Evolutionary conservation across 2,113 vertebrate genomes (phyloP).

Genomic region (Pipra filicauda): DNA sequence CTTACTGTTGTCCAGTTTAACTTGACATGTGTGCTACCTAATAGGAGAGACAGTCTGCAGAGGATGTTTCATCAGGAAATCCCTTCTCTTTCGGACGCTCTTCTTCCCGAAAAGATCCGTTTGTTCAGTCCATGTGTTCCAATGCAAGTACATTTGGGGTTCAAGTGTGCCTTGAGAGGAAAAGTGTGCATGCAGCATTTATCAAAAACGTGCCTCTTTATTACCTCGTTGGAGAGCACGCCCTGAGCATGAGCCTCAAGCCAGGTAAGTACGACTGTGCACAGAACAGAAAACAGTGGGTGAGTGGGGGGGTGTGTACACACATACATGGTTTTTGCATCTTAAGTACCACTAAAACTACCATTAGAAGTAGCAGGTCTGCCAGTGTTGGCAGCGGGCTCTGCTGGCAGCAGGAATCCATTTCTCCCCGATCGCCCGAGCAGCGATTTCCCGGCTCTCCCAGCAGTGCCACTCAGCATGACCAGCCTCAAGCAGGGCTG

Average conservation of each 20-base stretch:
- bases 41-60: conserved; percentile 43
- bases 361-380: neutral
- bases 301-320: neutral
- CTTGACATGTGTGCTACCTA: neutral
- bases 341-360: neutral
- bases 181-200: neutral
- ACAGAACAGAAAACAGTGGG: neutral
- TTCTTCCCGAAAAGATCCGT: neutral
- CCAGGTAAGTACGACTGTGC: conserved; percentile 53
- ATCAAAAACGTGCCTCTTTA: conserved; percentile 20
- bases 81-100: neutral
- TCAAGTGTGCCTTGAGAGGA: conserved; percentile 56
- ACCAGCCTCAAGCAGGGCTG: neutral
- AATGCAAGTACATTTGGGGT: conserved; percentile 57
- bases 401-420: neutral
- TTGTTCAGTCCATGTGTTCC: neutral
- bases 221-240: conserved; percentile 45
- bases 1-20: neutral
- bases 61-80: conserved; percentile 20
- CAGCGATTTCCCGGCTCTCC: neutral
- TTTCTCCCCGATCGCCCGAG: neutral
- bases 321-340: neutral
- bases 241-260: conserved; percentile 40
- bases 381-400: neutral
- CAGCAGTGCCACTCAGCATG: neutral